These are phyloP conservation scores for Tipula lateralis DNA, from an alignment of 2,888 invertebrate genomes.

Conservation along the genomic window DNA sequence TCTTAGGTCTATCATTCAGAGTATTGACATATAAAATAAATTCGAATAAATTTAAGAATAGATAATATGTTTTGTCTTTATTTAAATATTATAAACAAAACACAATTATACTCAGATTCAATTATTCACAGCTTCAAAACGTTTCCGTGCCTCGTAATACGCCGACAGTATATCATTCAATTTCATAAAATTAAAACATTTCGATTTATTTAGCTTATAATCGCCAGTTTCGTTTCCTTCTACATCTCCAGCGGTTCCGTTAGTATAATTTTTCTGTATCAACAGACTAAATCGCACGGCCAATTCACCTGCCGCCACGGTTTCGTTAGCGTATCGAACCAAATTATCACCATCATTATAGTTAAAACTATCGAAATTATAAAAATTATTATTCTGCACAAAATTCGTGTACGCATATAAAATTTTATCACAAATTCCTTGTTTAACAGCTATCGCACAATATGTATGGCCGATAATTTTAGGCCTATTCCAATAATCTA, in stretches of 20 bases:
- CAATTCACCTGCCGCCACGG: not conserved
- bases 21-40: too few relatives aligned
- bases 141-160: not conserved
- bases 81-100: too few relatives aligned
- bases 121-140: not conserved
- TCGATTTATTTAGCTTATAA: not conserved
- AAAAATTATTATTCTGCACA: not conserved
- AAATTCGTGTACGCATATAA: not conserved
- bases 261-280: not conserved
- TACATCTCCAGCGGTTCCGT: too few relatives aligned
- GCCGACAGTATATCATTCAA: not conserved
- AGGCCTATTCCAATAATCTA: not conserved
- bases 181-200: not conserved
- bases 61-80: too few relatives aligned
- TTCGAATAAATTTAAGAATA: too few relatives aligned
- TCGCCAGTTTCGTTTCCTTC: not conserved
- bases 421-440: not conserved
- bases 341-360: not conserved
- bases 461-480: not conserved
- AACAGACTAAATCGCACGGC: not conserved
- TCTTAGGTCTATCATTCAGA: too few relatives aligned
- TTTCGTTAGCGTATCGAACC: not conserved
- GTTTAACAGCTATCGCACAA: not conserved
- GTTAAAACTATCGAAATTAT: not conserved
- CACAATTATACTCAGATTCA: not conserved